These are phyloP conservation scores for Mormyrus iriodes DNA, from an alignment of 2,113 vertebrate species.

Conservation along the genomic window DNA sequence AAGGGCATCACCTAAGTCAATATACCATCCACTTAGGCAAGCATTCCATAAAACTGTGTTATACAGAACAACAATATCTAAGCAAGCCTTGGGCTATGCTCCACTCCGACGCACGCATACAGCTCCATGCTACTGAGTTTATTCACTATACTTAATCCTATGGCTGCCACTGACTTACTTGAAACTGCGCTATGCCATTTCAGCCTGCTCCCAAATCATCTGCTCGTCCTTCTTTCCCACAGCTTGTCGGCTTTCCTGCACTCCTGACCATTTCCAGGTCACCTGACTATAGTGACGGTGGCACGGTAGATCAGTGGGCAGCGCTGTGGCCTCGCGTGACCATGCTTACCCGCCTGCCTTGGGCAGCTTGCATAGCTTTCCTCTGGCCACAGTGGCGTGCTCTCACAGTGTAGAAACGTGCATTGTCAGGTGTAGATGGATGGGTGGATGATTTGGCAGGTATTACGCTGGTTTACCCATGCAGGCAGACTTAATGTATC, in stretches of 20 bases:
- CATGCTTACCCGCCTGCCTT: too few relatives aligned
- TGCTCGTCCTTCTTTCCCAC: background rate
- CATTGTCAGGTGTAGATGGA: background rate
- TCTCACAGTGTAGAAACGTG: background rate
- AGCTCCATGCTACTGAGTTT: background rate
- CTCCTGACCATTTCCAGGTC: background rate
- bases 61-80: slow-evolving; percentile 18
- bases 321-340: background rate
- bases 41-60: slow-evolving; percentile 9
- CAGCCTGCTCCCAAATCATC: background rate
- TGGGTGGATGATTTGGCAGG: background rate
- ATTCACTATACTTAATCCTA: background rate
- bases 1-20: background rate
- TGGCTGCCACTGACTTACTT: background rate
- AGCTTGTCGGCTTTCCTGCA: background rate
- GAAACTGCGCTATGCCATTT: background rate
- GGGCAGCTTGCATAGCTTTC: background rate
- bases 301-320: background rate
- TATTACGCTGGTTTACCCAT: background rate
- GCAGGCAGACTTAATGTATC: background rate
- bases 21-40: slow-evolving; percentile 7
- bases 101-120: background rate
- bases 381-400: background rate
- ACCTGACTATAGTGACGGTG: background rate
- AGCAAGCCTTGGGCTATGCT: background rate